Evolutionary conservation across 37 sponge, comb jelly and placozoan species (phyloP).

Genomic region (Beroe ovata): DNA sequence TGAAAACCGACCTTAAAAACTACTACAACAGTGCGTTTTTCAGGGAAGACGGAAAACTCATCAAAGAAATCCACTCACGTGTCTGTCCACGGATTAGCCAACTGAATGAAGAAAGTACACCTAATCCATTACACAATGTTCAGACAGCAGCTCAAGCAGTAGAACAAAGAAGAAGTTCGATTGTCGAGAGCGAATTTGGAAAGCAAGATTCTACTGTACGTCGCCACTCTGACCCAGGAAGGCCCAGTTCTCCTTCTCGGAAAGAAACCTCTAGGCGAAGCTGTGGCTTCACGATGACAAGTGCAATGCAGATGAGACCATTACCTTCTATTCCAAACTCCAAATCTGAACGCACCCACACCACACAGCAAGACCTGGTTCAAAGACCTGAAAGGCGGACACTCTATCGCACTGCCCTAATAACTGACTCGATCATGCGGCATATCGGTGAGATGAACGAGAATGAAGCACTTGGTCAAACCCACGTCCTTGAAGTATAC

Average conservation of each 20-base stretch:
- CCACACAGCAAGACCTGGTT: neutral
- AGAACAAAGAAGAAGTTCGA: neutral
- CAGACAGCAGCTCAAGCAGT: neutral
- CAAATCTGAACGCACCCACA: neutral
- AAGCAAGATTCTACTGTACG: neutral
- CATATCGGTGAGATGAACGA: neutral
- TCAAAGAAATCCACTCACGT: neutral
- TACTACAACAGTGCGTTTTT: conserved; percentile 14
- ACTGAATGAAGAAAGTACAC: neutral
- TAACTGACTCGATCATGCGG: neutral
- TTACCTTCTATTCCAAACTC: neutral
- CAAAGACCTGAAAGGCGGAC: neutral
- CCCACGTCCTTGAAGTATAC: neutral
- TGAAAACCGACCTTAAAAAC: conserved; percentile 26
- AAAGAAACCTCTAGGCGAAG: neutral
- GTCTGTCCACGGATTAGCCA: neutral
- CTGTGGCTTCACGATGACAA: neutral
- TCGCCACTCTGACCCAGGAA: neutral
- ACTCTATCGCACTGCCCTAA: neutral
- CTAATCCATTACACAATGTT: neutral
- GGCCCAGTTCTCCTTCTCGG: neutral
- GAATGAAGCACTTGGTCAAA: conserved; percentile 6
- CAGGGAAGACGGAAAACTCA: conserved; percentile 1
- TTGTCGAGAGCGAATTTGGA: neutral
- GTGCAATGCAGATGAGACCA: neutral